Base-by-base conservation (phyloP, 64 coral and sea anemone species). In the Stylophora pistillata region DNA sequence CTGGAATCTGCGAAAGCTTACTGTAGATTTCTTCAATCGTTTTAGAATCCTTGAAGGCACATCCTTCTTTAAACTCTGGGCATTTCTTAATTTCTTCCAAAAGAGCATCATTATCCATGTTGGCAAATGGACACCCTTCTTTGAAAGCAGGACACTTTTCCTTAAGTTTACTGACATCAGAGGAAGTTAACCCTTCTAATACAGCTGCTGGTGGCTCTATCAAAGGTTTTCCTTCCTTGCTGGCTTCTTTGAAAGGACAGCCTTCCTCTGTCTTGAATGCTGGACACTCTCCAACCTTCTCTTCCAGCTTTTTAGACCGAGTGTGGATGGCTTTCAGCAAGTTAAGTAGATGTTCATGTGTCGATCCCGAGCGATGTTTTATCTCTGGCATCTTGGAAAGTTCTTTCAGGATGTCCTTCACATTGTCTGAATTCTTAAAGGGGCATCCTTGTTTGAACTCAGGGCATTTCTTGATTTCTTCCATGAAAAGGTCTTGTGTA, bases 371-470 rank as follows among this genome's bases (percentile, higher is more conserved):
- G 69, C 90, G 93, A n/a, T 89, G 87, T 52, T 89, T 85, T 30
- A 82, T 69, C 64, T 94, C 87, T 11, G 93, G 93, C 88, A 94
- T 89, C 74, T 94, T 85, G 37, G 93, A 78, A 53, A 94, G 72
- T 61, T 94, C 88, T n/a, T 81, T 79, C 25, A 86, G 61, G 34
- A 94, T 73, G 7, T 90, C 93, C 11, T 89, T 74, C 33, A 94
- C 74, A 70, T 69, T 94, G 55, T 92, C 71, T 41, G 90, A 69
- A 72, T 77, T 72, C 62, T 98, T 98, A 63, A 98, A 98, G 16
- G 96, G 96, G 66, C 96, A 98, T 11, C 96, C 96, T 33, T 90
- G 69, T 88, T 95, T 58, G 34, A 98, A 98, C 58, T 94, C 89
- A 74, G 96, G 96, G 72, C 96, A 98, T 65, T 98, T 95, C 73